Evolutionary conservation across 2,888 invertebrate species (phyloP).

Genomic region (Gymnocheta viridis): DNA sequence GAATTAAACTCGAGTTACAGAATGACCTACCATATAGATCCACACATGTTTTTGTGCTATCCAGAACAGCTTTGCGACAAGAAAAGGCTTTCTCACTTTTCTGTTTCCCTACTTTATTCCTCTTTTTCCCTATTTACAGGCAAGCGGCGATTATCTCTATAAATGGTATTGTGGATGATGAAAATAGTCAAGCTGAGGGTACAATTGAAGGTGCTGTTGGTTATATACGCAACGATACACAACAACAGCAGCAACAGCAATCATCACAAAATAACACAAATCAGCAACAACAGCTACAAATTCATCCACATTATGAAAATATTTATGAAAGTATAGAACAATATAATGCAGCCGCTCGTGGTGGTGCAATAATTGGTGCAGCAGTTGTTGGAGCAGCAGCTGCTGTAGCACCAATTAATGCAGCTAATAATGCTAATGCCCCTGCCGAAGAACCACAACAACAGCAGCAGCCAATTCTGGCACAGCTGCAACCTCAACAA

Average conservation of each 20-base stretch:
- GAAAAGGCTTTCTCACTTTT: no score
- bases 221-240: slow-evolving; percentile 77
- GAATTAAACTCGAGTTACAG: no score
- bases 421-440: slow-evolving; percentile 74
- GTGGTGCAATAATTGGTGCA: slow-evolving; percentile 72
- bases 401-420: slow-evolving; percentile 77
- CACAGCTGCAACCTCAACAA: slow-evolving; percentile 70
- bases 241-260: slow-evolving; percentile 72
- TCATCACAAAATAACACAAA: slow-evolving; percentile 68
- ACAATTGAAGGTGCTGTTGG: slow-evolving; percentile 83
- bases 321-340: slow-evolving; percentile 83
- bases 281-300: slow-evolving; percentile 73
- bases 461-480: slow-evolving; percentile 48
- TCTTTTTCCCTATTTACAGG: slow-evolving; percentile 29
- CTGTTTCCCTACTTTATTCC: not conserved
- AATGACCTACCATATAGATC: no score
- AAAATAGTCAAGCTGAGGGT: slow-evolving; percentile 84
- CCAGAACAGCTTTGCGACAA: no score
- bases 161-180: slow-evolving; percentile 82
- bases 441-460: slow-evolving; percentile 72
- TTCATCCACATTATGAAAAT: slow-evolving; percentile 83
- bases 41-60: no score
- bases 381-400: slow-evolving; percentile 71
- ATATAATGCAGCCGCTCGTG: slow-evolving; percentile 77
- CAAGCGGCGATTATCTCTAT: slow-evolving; percentile 74